phyloP scores from a whole-genome alignment of 2,888 invertebrate genomes.

The Artemia sp. region DNA sequence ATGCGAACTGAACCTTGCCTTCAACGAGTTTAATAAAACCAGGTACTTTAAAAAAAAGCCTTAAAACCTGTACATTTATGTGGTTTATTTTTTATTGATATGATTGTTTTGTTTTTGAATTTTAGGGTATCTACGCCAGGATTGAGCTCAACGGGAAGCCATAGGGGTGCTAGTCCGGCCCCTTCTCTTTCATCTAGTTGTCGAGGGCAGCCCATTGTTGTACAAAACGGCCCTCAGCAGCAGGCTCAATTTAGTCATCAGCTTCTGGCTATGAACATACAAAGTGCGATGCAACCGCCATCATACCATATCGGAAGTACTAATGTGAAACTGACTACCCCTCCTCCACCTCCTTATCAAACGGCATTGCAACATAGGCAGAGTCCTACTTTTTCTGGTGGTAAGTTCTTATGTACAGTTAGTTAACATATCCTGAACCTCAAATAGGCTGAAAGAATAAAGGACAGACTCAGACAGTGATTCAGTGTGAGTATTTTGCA shows the following conservation, averaged over 20 bases:
- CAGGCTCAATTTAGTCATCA: constrained; percentile 75
- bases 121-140: constrained; percentile 36
- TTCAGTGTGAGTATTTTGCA: too few relatives aligned
- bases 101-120: too few relatives aligned
- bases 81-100: too few relatives aligned
- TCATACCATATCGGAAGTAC: constrained; percentile 38
- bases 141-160: constrained; percentile 39
- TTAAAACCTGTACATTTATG: too few relatives aligned
- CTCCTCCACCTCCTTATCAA: constrained; percentile 41
- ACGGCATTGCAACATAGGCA: constrained; percentile 21
- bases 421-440: too few relatives aligned
- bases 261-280: constrained; percentile 62
- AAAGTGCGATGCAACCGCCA: constrained; percentile 48
- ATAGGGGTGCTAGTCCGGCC: constrained; percentile 33
- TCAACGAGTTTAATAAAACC: too few relatives aligned
- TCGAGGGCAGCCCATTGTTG: constrained; percentile 55
- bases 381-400: constrained; percentile 23
- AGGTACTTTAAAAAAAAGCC: too few relatives aligned
- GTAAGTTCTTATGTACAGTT: constrained; percentile 20
- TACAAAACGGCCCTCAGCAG: constrained; percentile 58
- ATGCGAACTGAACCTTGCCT: too few relatives aligned
- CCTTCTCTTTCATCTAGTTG: constrained; percentile 42
- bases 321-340: constrained; percentile 29
- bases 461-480: too few relatives aligned
- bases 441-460: constrained; percentile 11